phyloP scores from a whole-genome alignment of 2,113 vertebrate species.

The Gila orcuttii region DNA sequence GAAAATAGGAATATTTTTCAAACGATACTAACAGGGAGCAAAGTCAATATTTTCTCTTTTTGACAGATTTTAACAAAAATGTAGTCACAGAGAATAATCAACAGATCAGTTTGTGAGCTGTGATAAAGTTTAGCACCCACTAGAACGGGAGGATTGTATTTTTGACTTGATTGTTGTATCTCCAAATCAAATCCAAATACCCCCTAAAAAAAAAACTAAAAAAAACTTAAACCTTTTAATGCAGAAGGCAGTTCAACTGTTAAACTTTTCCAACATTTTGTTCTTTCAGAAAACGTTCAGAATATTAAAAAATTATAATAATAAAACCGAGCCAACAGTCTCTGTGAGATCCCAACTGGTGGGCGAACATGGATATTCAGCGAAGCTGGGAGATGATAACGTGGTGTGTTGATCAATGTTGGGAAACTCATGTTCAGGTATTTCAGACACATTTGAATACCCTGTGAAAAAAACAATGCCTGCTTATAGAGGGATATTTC shows the following conservation, averaged over 20 bases:
- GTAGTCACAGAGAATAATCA: conserved; percentile 25
- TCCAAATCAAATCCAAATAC: conserved; percentile 17
- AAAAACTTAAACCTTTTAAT: neutral
- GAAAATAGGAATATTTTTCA: neutral
- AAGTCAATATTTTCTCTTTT: neutral
- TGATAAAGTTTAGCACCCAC: conserved; percentile 26
- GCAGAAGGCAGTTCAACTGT: conserved; percentile 31
- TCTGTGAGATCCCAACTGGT: conserved; percentile 55
- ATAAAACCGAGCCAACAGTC: conserved; percentile 37
- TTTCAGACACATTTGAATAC: conserved; percentile 8
- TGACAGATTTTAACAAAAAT: neutral
- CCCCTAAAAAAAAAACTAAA: neutral
- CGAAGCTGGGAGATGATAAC: conserved; percentile 34
- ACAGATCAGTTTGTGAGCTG: neutral
- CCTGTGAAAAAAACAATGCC: conserved; percentile 24
- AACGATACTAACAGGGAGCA: neutral
- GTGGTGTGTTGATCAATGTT: conserved; percentile 41
- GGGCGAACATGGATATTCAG: conserved; percentile 37
- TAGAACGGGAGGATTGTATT: conserved; percentile 30
- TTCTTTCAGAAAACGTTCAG: conserved; percentile 38
- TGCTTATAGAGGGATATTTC: neutral
- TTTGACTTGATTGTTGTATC: conserved; percentile 54
- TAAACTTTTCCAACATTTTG: conserved; percentile 27
- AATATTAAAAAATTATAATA: neutral
- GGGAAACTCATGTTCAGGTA: conserved; percentile 35